Conservation (phyloP, 2,113 vertebrate genomes). For the Colistium nudipinnis region DNA sequence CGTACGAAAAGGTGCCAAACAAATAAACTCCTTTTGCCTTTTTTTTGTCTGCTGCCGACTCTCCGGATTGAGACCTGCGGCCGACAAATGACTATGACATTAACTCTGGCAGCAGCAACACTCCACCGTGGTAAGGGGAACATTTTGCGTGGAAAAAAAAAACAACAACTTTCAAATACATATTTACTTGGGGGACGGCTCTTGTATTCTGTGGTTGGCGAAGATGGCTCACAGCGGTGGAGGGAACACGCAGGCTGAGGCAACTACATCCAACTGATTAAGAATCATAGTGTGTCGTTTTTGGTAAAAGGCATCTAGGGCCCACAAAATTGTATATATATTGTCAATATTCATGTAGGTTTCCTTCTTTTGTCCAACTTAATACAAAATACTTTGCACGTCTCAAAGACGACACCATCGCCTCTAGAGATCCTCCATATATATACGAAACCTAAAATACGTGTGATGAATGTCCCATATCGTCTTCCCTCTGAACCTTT, state of each 20-base stretch:
- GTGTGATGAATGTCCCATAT: constrained; percentile 27
- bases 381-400: constrained; percentile 9
- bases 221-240: not conserved
- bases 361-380: constrained; percentile 3
- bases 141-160: not conserved
- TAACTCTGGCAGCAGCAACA: not conserved
- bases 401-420: not conserved
- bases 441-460: constrained; percentile 35
- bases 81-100: constrained; percentile 16
- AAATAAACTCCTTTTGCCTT: not conserved
- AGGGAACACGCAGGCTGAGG: not conserved
- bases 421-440: constrained; percentile 17
- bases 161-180: too few relatives aligned
- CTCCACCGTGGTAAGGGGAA: not conserved
- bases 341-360: not conserved
- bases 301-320: not conserved
- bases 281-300: not conserved
- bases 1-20: not conserved
- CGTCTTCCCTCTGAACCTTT: constrained; percentile 23
- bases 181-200: not conserved
- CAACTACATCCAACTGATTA: not conserved
- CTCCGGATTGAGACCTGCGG: not conserved
- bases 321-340: too few relatives aligned
- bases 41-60: not conserved
- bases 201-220: not conserved